Base-by-base conservation (phyloP, 2,888 invertebrate genomes). In the Cylindroiulus punctatus region DNA sequence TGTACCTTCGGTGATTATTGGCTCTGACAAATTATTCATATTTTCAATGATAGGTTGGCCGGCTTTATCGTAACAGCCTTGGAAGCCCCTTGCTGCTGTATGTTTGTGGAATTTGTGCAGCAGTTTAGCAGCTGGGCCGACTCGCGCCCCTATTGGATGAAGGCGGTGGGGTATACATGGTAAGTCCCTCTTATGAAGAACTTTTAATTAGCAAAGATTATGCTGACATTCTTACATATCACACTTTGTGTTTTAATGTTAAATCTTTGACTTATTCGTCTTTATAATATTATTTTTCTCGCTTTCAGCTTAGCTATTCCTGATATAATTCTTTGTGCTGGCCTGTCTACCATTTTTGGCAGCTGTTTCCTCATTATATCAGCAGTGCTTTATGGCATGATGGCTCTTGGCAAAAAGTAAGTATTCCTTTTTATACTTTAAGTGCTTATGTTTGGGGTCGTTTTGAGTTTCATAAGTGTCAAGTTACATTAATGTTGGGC, bases 31-130 rank as follows among this genome's bases (percentile, higher is more conserved):
- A 84, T 57, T 81, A 14, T 86, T 65, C 83, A 76, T 36, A 84
- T 87, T 76, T 36, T 7, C 36, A 86, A 36, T 89, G 89, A 19
- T 90, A 93, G 93, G 90, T 90, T 97, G 88, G 94, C 96, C 88
- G 98, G 98, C 76, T 97, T 98, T 92, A 90, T 96, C 88, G 94
- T 97, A 88, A 93, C 98, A 89, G 94, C 95, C 82, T 93, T 98
- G 89, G 99, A 99, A 92, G 98, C 98, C 76, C 99, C 99, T 0
- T 98, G 97, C 91, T 98, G 98, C 92, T 99, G 98, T 92, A 94
- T 97, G 92, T 99, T 98, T 92, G 94, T 99, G 88, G 98, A 98
- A 90, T 96, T 96, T 92, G 97, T 98, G 87, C 96, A 97, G 92
- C 93, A 94, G 88, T 92, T 98, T 86, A 96, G 96, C 87, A 94